These are phyloP conservation scores for Mnemiopsis leidyi DNA, from an alignment of 37 sponge, comb jelly and placozoan genomes.

Conservation along the genomic window DNA sequence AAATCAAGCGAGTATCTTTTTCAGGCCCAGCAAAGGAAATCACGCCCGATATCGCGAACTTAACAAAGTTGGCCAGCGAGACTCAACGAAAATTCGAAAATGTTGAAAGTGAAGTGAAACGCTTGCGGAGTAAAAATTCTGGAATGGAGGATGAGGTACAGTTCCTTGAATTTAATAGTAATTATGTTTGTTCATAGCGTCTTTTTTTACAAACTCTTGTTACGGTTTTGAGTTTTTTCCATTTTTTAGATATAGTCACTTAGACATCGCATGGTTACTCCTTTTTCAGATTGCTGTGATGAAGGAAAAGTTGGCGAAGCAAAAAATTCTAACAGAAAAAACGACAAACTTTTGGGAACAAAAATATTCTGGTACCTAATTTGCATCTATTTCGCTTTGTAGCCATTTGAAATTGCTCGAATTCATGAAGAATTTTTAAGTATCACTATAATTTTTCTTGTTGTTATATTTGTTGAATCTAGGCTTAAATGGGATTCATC, in stretches of 20 bases:
- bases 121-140: neutral
- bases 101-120: neutral
- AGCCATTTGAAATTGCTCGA: neutral
- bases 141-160: neutral
- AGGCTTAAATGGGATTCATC: no score
- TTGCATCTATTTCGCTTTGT: neutral
- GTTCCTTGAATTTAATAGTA: neutral
- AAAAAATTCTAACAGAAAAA: conserved; percentile 43
- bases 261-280: neutral
- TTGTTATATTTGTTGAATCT: no score
- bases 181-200: neutral
- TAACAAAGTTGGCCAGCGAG: neutral
- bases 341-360: conserved; percentile 40
- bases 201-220: no score
- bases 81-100: conserved; percentile 3
- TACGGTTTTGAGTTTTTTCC: neutral
- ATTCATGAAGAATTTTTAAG: neutral
- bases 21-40: neutral
- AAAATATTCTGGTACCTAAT: conserved; percentile 19
- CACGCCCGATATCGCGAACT: neutral
- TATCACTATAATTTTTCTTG: no score
- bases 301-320: conserved; percentile 24
- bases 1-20: no score
- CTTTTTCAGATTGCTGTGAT: neutral
- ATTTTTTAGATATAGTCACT: neutral